Base-by-base conservation (phyloP, 2,797 vertebrate genomes). In the Chaetophractus vellerosus region DNA sequence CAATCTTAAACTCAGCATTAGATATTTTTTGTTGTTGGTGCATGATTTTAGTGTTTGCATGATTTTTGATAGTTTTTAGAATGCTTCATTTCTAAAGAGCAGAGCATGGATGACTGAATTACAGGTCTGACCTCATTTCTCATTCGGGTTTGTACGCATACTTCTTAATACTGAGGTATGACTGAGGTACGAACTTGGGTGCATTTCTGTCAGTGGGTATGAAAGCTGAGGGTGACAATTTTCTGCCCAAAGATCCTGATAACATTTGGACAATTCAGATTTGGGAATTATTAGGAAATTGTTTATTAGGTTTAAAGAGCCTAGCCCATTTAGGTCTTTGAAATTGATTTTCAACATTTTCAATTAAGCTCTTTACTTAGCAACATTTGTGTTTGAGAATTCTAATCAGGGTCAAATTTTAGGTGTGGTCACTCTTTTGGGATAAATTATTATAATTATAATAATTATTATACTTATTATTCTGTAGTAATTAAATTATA, bases 211-310 rank as follows among this genome's bases (percentile, higher is more conserved):
- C 15, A 21, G 66, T 69, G 55, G 48, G 24, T 93, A 81, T 94
- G 66, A 92, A 96, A 93, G 64, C 68, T 68, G 48, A 83, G 76
- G 88, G 14, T n/a, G 38, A 89, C 75, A 61, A 89, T 50, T 63
- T 92, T 95, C 50, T 61, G 66, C 64, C n/a, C 68, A 59, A 84
- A 84, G 38, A 86, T 57, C 57, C 61, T 55, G 59, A 38, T 92
- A 76, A 78, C 68, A 88, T 87, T 94, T 93, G 93, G 87, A 91
- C 59, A 91, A 87, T 96, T 92, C 68, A 68, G 16, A 79, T 90
- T 95, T 96, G 69, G 28, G 28, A 86, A 91, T 97, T 50, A 95
- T 75, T n/a, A 93, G 83, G 88, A 85, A 91, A 52, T 93, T 93
- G 91, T 82, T 92, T 90, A 38, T 69, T 85, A 93, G n/a, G 3